phyloP scores from a whole-genome alignment of 2,113 vertebrate species.

The Cricetomys ansorgei region DNA sequence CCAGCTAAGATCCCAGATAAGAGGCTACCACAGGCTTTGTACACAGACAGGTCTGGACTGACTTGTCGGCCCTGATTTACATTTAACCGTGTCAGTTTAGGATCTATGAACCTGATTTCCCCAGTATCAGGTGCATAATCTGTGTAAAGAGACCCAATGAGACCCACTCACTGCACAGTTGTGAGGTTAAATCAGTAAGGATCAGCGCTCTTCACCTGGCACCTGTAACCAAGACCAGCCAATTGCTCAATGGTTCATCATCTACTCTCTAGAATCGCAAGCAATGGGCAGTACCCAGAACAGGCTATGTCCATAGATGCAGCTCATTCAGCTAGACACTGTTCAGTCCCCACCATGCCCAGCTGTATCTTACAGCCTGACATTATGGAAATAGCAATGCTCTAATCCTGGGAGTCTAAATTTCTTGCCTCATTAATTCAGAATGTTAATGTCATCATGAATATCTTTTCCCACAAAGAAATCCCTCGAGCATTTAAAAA shows the following conservation, averaged over 20 bases:
- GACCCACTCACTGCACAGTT: neutral
- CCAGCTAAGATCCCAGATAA: neutral
- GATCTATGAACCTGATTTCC: neutral
- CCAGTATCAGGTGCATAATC: neutral
- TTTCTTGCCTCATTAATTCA: constrained; percentile 65
- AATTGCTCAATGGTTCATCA: neutral
- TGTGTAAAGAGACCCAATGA: neutral
- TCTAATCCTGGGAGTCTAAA: constrained; percentile 57
- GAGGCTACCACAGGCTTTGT: neutral
- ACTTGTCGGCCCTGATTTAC: neutral
- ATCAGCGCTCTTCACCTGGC: neutral
- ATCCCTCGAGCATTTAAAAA: constrained; percentile 60
- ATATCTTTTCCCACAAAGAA: constrained; percentile 53
- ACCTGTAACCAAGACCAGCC: neutral
- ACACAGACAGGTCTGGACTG: neutral
- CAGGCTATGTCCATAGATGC: neutral
- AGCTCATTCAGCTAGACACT: neutral
- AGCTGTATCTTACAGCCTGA: neutral
- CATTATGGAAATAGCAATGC: constrained; percentile 61
- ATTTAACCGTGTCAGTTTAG: neutral
- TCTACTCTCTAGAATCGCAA: neutral
- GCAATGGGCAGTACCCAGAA: neutral
- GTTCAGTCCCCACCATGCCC: neutral
- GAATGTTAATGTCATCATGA: constrained; percentile 67
- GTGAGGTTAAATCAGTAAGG: neutral